phyloP scores from a whole-genome alignment of 2,888 invertebrate genomes.

The Linyphia triangularis region DNA sequence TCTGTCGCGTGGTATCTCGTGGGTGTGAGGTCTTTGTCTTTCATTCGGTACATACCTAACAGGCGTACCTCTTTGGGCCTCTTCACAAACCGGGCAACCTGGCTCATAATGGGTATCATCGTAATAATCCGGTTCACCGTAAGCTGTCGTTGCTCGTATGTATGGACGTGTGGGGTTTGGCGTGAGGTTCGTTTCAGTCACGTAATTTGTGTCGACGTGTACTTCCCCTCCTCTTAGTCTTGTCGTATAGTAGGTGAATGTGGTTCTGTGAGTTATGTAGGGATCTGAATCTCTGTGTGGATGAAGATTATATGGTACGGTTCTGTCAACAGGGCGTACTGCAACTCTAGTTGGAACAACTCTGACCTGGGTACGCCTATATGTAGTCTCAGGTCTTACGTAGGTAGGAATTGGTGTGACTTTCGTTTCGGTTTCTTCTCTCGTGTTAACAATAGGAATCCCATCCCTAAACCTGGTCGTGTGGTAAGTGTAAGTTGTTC shows the following conservation, averaged over 20 bases:
- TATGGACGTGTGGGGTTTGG: conserved; percentile 45
- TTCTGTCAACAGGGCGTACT: conserved; percentile 19
- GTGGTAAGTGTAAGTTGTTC: conserved; percentile 78
- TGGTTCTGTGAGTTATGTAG: conserved; percentile 78
- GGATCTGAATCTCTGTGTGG: conserved; percentile 17
- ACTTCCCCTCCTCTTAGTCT: conserved; percentile 73
- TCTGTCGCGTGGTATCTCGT: not conserved
- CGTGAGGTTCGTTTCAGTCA: conserved; percentile 75
- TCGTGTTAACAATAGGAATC: conserved; percentile 74
- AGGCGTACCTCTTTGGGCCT: conserved; percentile 20
- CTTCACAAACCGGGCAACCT: conserved; percentile 55
- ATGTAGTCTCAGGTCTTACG: not conserved
- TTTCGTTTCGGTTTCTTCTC: conserved; percentile 75
- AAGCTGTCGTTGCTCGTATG: conserved; percentile 14
- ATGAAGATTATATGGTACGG: not conserved
- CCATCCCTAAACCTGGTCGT: conserved; percentile 76
- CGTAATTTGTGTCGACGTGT: conserved; percentile 75
- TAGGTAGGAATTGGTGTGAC: conserved; percentile 68
- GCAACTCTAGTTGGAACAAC: conserved; percentile 25
- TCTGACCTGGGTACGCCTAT: conserved; percentile 21
- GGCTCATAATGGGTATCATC: conserved; percentile 26
- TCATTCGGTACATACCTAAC: conserved; percentile 23
- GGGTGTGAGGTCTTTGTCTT: not conserved
- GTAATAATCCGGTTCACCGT: conserved; percentile 33
- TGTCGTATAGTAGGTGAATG: conserved; percentile 78